Evolutionary conservation across 2,797 vertebrate genomes (phyloP), one percentile per base, ranked within the genome.

Genomic region (Melanotaenia parkinsoni): DNA sequence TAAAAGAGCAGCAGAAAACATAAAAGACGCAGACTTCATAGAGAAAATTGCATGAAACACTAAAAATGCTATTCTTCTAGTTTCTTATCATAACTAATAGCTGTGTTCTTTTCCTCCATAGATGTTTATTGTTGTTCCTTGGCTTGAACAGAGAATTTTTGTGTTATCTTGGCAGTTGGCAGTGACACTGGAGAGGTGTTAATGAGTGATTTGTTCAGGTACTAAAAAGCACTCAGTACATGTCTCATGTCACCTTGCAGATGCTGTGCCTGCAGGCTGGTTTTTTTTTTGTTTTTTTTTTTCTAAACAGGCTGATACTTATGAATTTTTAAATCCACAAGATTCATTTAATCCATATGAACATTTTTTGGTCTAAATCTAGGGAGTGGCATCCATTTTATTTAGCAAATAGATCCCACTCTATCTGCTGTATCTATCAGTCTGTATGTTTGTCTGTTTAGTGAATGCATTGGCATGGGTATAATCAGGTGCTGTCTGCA

Each of bases 191-290:
- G 35, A 71, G 40, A 60, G 60, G 43, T 53, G 2, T n/a, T 76
- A 35, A 58, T 56, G 22, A 38, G 60, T 38, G 16, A 76, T 73
- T 77, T 77, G 32, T 66, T 80, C 61, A 1, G 38, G 65, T 68
- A 71, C 20, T 38, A 28, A 54, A 71, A 79, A 70, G 37, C 67
- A 56, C 63, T 71, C 28, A n/a, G 2, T 53, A 59, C 32, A 26
- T 1, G 13, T 68, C 38, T 60, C 43, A 68, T 64, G 59, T 56
- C 51, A 60, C 66, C 53, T n/a, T 69, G 38, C 22, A 74, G 66
- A 63, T 37, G 59, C 18, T 60, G 13, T 40, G 43, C 62, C 78
- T 56, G 22, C 32, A 57, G 61, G 63, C 8, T 58, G 35, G 60
- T 33, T 47, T 65, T 63, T 63, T 22, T 59, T n/a, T 30, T 38